A percentile compares a stretch with the other conserved stretches of the same genome.
Evolutionary conservation across 2,113 vertebrate species (phyloP).

Genomic region (Prionailurus viverrinus): DNA sequence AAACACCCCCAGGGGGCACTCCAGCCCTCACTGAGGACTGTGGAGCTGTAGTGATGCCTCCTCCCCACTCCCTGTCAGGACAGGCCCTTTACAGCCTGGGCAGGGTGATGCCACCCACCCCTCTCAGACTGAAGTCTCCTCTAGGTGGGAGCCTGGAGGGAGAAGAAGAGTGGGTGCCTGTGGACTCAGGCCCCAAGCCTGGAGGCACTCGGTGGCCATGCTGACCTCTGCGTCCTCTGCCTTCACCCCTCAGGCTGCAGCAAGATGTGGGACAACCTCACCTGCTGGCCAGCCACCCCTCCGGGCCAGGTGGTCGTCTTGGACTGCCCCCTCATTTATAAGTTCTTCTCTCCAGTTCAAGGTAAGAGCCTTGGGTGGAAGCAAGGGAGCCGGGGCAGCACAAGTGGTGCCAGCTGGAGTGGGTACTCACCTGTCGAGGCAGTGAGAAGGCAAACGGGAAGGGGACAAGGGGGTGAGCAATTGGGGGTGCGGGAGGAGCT

Average conservation of each 20-base stretch:
- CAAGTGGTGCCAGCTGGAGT: rapidly evolving
- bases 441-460: not conserved
- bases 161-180: not conserved
- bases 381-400: not conserved
- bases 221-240: not conserved
- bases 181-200: not conserved
- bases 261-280: conserved; percentile 94
- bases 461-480: not conserved
- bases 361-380: conserved; percentile 81
- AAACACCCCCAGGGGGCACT: not conserved
- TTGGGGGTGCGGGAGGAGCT: rapidly evolving
- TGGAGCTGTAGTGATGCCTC: not conserved
- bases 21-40: not conserved
- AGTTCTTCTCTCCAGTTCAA: conserved; percentile 89
- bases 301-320: conserved; percentile 91
- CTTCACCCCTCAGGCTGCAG: conserved; percentile 89
- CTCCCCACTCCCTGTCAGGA: too few species aligned
- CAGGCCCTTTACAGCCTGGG: not conserved
- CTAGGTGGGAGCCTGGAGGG: not conserved
- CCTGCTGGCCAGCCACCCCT: conserved; percentile 93
- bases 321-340: conserved; percentile 92
- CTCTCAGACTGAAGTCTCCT: not conserved
- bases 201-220: not conserved
- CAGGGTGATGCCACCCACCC: not conserved
- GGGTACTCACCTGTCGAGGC: not conserved